Percentiles rank a stretch among this genome's conserved stretches.
phyloP scores from a whole-genome alignment of 2,797 vertebrate species.

The Pempheris klunzingeri region DNA sequence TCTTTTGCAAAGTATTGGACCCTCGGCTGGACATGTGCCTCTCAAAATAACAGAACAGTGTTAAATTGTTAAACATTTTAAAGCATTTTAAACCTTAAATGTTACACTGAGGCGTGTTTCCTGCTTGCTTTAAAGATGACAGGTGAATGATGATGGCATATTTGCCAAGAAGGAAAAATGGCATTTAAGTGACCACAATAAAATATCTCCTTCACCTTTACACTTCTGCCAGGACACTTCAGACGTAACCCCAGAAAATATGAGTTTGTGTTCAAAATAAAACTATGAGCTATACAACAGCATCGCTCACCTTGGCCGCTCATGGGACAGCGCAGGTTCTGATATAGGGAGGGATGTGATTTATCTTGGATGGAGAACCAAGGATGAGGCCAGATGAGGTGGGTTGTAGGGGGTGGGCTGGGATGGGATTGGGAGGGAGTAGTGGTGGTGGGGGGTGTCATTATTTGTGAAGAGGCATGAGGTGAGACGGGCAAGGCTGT shows the following conservation, averaged over 20 bases:
- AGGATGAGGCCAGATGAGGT: slow-evolving; percentile 59
- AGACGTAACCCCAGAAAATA: slow-evolving; percentile 18
- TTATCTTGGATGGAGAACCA: slow-evolving; percentile 65
- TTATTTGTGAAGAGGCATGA: slow-evolving; percentile 72
- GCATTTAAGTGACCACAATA: slow-evolving; percentile 2
- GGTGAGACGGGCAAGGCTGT: slow-evolving; percentile 50
- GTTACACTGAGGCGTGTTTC: too few species aligned
- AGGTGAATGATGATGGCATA: slow-evolving; percentile 27
- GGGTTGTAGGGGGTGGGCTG: too few species aligned
- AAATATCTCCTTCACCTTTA: slow-evolving; percentile 43
- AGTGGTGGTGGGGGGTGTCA: slow-evolving; percentile 35
- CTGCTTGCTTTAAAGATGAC: background rate
- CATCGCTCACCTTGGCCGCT: slow-evolving; percentile 59
- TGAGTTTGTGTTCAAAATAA: slow-evolving; percentile 30
- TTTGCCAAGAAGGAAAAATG: slow-evolving; percentile 14
- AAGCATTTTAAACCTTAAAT: too few species aligned
- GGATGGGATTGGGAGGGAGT: too few species aligned
- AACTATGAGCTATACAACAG: slow-evolving; percentile 11
- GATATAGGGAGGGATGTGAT: slow-evolving; percentile 56
- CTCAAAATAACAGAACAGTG: too few species aligned
- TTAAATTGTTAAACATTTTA: background rate
- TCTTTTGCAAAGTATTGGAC: too few species aligned
- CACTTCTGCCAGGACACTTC: slow-evolving; percentile 22
- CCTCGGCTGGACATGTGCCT: background rate
- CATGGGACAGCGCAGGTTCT: slow-evolving; percentile 40